Evolutionary conservation across 2,888 invertebrate genomes (phyloP), one percentile per base, ranked within the genome.

Genomic region (Odontothrips loti): DNA sequence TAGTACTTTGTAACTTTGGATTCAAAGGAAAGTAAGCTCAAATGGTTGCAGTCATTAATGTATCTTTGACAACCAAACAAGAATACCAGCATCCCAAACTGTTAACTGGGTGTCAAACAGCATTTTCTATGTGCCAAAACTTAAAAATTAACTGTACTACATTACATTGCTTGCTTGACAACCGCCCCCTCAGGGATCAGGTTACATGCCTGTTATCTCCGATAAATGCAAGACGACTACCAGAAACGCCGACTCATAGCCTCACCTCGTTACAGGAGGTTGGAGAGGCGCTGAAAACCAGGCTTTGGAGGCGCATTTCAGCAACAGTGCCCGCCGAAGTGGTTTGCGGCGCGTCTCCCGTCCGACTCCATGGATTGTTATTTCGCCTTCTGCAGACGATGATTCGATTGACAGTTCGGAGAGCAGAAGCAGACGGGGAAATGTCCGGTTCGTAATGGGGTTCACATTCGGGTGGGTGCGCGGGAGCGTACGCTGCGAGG

Each of bases 391-490:
- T 75, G 68, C 68, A 75, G 68, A 75, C 68, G 23, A 27, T 43
- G 34, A 43, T 75, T 75, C 68, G 23, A 27, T 75, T 75, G 68
- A 75, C 68, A 75, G 68, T 75, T 75, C 68, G 6, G 23, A n/a
- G 23, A 75, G 68, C 68, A 75, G 68, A 75, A 43, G 34, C 34
- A 43, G 34, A n/a, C n/a, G 34, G 34, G 34, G 34, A 43, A n/a
- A n/a, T 68, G 68, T 23, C 4, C 4, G 0, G 10, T n/a, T n/a
- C n/a, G n/a, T n/a, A n/a, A 11, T n/a, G 9, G 63, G n/a, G 63
- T 63, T n/a, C 68, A 68, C 68, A 68, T 68, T 68, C 68, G 23
- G 8, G 10, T 68, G 20, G n/a, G n/a, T 68, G 10, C 23, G 51
- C n/a, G n/a, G n/a, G n/a, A n/a, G n/a, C n/a, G n/a, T n/a, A n/a